A percentile compares a stretch with the other conserved stretches of the same genome.
Conservation (phyloP, 2,113 vertebrate genomes). For the Bubo blakistoni region DNA sequence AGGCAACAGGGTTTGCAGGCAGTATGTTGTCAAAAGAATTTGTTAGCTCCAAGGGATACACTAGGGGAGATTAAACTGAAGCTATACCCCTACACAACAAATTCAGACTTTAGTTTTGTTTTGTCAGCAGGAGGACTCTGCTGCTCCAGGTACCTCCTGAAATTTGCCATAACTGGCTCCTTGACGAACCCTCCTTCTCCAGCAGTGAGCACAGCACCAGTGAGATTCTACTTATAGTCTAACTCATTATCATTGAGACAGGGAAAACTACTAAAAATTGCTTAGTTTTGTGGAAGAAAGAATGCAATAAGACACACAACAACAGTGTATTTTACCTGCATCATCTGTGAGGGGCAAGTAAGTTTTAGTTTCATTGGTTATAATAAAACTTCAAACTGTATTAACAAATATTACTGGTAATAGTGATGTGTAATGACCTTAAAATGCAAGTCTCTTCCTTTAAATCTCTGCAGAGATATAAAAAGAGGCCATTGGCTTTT, state of each 20-base stretch:
- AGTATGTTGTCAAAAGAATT: not conserved
- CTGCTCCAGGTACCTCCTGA: not conserved
- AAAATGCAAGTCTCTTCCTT: not conserved
- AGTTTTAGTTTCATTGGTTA: not conserved
- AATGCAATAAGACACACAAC: not conserved
- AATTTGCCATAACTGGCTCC: not conserved
- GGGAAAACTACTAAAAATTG: not conserved
- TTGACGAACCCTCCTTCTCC: not conserved
- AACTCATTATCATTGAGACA: not conserved
- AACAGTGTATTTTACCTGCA: not conserved
- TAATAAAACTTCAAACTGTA: not conserved
- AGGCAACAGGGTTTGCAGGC: not conserved
- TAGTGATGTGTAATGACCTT: not conserved
- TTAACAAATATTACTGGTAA: not conserved
- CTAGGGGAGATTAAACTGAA: not conserved
- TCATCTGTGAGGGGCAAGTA: not conserved
- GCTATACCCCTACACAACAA: not conserved
- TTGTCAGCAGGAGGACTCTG: not conserved
- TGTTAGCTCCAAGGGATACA: not conserved
- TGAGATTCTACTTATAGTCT: not conserved
- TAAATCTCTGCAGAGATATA: not conserved
- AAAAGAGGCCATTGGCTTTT: not conserved
- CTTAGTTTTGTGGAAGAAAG: not conserved
- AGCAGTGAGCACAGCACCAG: not conserved
- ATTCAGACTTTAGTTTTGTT: not conserved